Conservation (phyloP, 2,888 invertebrate species). For the Idaea biselata region DNA sequence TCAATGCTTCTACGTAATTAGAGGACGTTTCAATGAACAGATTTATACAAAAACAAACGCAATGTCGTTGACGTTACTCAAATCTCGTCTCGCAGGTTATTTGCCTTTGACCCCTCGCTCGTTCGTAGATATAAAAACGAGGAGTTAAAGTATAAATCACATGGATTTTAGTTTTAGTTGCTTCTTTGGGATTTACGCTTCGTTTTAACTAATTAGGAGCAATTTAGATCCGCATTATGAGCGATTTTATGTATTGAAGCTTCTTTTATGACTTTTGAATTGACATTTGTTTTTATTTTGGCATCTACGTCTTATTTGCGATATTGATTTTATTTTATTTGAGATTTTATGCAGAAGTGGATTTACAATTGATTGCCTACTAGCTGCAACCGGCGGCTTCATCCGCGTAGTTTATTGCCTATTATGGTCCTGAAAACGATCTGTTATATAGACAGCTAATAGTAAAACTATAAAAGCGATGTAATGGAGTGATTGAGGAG, state of each 20-base stretch:
- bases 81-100: constrained; percentile 38
- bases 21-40: background rate
- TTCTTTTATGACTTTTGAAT: too few relatives aligned
- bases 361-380: too few relatives aligned
- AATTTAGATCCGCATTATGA: background rate
- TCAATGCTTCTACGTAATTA: background rate
- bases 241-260: too few relatives aligned
- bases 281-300: too few relatives aligned
- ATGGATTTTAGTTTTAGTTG: background rate
- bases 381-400: too few relatives aligned
- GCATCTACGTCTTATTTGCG: too few relatives aligned
- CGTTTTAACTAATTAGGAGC: background rate
- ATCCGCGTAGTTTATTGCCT: background rate
- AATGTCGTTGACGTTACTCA: constrained; percentile 40
- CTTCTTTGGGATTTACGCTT: background rate
- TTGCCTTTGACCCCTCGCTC: constrained; percentile 47
- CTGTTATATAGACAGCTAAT: background rate
- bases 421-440: background rate
- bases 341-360: too few relatives aligned
- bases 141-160: constrained; percentile 17
- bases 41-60: constrained; percentile 34
- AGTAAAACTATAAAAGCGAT: background rate
- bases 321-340: too few relatives aligned
- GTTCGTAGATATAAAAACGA: constrained; percentile 32
- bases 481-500: background rate